Evolutionary conservation across 1,140 invertebrate species (phyloP).

Genomic region (Megalopta genalis): DNA sequence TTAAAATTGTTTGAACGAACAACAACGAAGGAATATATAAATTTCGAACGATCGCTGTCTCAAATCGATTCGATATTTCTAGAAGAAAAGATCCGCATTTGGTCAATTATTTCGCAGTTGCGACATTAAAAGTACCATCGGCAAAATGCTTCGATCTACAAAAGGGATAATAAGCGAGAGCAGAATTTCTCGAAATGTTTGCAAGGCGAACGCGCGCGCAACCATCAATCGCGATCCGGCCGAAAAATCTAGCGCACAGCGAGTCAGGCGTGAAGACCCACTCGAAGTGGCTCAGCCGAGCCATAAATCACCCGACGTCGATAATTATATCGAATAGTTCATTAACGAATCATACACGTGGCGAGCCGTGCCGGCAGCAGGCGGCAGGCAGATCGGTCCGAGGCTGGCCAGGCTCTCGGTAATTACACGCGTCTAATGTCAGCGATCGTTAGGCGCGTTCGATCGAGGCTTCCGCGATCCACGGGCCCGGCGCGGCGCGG

Average conservation of each 20-base stretch:
- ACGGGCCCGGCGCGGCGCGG: not conserved
- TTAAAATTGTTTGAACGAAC: too few relatives aligned
- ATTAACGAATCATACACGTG: constrained; percentile 46
- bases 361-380: constrained; percentile 9
- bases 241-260: not conserved
- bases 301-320: constrained; percentile 43
- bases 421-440: constrained; percentile 26
- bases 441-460: constrained; percentile 19
- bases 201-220: not conserved
- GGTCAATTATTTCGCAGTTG: too few relatives aligned
- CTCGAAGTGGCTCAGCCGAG: constrained; percentile 7
- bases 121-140: too few relatives aligned
- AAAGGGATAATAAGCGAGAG: not conserved
- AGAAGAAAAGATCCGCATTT: too few relatives aligned
- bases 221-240: not conserved
- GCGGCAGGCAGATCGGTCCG: too few relatives aligned
- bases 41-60: too few relatives aligned
- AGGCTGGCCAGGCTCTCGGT: not conserved
- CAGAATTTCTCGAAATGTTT: not conserved
- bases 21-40: too few relatives aligned
- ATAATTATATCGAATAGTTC: constrained; percentile 48
- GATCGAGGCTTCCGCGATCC: constrained; percentile 15
- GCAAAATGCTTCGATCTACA: too few relatives aligned
- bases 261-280: constrained; percentile 11
- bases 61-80: too few relatives aligned